Evolutionary conservation across 2,888 invertebrate species (phyloP), one percentile per base, ranked within the genome.

Genomic region (Volucella zonaria): DNA sequence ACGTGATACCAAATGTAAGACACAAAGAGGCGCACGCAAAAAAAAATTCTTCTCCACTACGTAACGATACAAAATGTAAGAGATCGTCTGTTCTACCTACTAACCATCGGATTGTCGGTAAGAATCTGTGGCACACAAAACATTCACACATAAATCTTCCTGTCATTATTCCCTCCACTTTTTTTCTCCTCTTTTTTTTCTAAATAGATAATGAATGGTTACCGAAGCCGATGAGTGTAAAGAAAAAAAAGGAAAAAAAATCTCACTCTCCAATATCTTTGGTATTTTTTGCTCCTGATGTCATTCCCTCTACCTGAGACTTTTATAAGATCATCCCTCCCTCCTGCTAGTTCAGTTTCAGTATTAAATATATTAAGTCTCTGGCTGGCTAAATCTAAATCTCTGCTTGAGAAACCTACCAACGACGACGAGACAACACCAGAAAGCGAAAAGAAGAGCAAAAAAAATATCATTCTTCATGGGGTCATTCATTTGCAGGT

Each of bases 131-230:
- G 70, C 83, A 61, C 71, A 83, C 70, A 77, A 68, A 77, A 85
- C 81, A 81, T 85, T 85, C 85, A 81, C 85, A 85, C 85, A 85
- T 85, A 85, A 85, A 85, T 85, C 81, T 85, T 83, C 83, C 71
- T 85, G 71, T 76, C 85, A 85, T 77, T 85, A 77, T 71, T 77
- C 61, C 80, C 64, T 62, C 66, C 64, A 23, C 66, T 62, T 54
- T 62, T 68, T 71, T 64, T 59, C 38, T 52, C 11, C 14, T 40
- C 56, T 62, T 64, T 43, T 49, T 61, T 71, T 73, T 71, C 71
- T 73, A 73, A 67, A 85, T 76, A 85, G 81, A 85, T 85, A 85
- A 85, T 85, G 81, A 85, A 85, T 85, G 76, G 85, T 76, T 85
- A 76, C 85, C 85, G 62, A 81, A 76, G 77, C 23, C 71, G 31